Evolutionary conservation across 2,888 invertebrate genomes (phyloP), one percentile per base, ranked within the genome.

Genomic region (Ernsta delagoae): DNA sequence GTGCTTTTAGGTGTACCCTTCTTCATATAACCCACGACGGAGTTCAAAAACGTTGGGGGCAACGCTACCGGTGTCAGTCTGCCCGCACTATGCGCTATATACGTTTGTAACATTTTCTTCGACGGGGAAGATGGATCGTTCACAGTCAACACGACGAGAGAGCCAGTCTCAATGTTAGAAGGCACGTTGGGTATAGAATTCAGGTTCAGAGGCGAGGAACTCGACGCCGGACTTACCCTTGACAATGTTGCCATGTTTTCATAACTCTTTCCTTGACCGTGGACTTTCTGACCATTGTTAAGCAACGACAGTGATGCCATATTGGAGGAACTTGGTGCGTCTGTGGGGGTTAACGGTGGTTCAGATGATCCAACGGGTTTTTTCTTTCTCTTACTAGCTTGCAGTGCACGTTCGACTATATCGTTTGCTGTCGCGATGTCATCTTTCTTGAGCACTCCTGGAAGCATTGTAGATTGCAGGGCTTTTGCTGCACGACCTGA

Each of bases 61-160:
- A 93, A 79, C 4, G 88, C 84, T 0, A 92, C 84, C 0, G 92
- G 91, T 0, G 88, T 86, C 4, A 93, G 72, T 63, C 82, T 79
- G 0, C 90, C 92, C 0, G 81, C 83, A 0, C 84, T 87, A 4
- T 86, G 81, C 0, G 92, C 87, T 63, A 92, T 87, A 71, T 92
- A 93, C 0, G 92, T 92, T 65, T 93, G 93, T 0, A 92, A 74
- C 86, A 92, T 90, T 70, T 92, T 91, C 74, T 90, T 90, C 0
- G 89, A 79, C 0, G 93, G 90, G 0, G 88, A 86, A 36, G 83
- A 81, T 0, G 93, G 92, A 72, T 92, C 92, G 59, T 89, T 85
- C 0, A 92, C 91, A 0, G 92, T 87, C 1, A 93, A 72, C 0
- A 92, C 90, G 0, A 93, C 92, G 50, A 93, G 73, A 0, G 93